Percentiles rank a stretch among this genome's conserved stretches.
Conservation (phyloP, 2,888 invertebrate species). For the Cheilosia variabilis region DNA sequence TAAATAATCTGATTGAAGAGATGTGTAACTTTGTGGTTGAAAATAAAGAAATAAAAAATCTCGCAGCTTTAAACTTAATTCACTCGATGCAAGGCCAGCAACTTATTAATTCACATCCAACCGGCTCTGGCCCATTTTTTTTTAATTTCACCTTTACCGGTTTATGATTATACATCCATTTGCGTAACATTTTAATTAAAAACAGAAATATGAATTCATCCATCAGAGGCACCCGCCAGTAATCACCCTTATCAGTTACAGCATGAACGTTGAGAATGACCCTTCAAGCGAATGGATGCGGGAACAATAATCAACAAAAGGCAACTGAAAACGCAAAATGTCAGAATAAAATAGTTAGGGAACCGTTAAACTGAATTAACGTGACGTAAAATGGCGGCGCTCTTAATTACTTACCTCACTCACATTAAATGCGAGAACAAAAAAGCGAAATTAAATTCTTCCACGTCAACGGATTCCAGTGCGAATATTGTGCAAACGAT, state of each 20-base stretch:
- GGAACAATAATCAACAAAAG: neutral
- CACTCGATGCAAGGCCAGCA: neutral
- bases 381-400: neutral
- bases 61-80: neutral
- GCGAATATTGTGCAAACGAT: no score
- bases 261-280: neutral
- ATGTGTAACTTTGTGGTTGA: neutral
- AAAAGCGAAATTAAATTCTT: neutral
- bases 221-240: neutral
- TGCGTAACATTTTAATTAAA: constrained; percentile 1
- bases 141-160: neutral
- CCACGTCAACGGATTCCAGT: no score
- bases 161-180: neutral
- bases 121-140: neutral
- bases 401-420: neutral
- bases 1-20: neutral
- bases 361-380: constrained; percentile 3
- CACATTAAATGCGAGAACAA: neutral
- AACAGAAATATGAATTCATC: neutral
- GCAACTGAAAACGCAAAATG: neutral
- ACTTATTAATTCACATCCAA: neutral
- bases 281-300: neutral
- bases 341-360: constrained; percentile 1
- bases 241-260: constrained; percentile 11
- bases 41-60: neutral